phyloP scores from a whole-genome alignment of 1,140 invertebrate genomes.

The Ostrea denselamellosa region DNA sequence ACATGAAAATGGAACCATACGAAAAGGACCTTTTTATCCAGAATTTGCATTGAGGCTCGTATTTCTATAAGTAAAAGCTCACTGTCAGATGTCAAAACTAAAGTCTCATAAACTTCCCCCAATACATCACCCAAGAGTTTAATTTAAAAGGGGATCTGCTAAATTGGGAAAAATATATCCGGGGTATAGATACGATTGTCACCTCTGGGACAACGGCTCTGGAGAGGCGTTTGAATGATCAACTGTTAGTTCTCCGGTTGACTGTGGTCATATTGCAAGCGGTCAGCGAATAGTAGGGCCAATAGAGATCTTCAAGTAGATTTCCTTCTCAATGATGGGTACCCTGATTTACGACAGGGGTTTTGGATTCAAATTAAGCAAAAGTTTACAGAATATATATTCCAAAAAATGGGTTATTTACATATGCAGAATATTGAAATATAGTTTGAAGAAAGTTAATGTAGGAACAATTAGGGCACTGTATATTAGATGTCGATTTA shows the following conservation, averaged over 20 bases:
- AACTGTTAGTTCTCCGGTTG: background rate
- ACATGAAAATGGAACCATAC: constrained; percentile 30
- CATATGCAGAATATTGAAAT: background rate
- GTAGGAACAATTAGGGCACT: no score
- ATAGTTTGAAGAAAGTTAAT: background rate
- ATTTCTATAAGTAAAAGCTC: constrained; percentile 36
- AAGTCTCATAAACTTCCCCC: constrained; percentile 34
- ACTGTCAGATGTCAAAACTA: constrained; percentile 37
- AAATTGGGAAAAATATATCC: constrained; percentile 38
- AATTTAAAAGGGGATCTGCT: constrained; percentile 36
- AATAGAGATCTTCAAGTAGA: background rate
- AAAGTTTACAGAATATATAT: background rate
- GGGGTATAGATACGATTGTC: constrained; percentile 28
- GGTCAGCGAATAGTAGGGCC: background rate
- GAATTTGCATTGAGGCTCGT: constrained; percentile 28
- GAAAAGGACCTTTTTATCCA: constrained; percentile 7
- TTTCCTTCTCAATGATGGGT: background rate
- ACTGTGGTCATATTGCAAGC: background rate
- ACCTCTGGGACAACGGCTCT: constrained; percentile 15
- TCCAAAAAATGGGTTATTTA: background rate
- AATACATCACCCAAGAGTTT: constrained; percentile 27
- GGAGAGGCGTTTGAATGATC: constrained; percentile 10
- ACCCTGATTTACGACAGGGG: background rate
- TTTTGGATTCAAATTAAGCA: background rate
- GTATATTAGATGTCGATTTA: no score